A percentile compares a stretch with the other conserved stretches of the same genome.
Conservation (phyloP, 2,888 invertebrate species). For the Coronaproctus castanopsis region DNA sequence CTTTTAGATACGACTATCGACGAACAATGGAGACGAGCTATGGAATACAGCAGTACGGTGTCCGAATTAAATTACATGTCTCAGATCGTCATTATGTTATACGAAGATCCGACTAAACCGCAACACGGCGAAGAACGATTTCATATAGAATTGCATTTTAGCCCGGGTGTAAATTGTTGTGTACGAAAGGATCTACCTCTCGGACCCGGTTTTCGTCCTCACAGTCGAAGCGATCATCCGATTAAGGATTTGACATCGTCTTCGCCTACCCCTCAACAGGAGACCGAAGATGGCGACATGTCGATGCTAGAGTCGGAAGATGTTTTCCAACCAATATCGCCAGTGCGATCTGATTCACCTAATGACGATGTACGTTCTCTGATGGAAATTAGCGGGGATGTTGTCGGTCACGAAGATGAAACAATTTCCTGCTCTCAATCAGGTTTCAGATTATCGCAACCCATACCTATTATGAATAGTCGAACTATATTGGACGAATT, state of each 20-base stretch:
- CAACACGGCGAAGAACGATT: conserved; percentile 76
- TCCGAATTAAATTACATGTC: conserved; percentile 99
- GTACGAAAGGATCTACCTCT: conserved; percentile 84
- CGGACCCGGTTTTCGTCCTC: conserved; percentile 80
- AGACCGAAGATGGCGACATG: conserved; percentile 12
- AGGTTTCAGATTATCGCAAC: conserved; percentile 10
- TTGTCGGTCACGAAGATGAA: too few relatives aligned
- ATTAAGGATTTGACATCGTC: conserved; percentile 12
- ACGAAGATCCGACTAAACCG: conserved; percentile 95
- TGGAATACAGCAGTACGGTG: conserved; percentile 95
- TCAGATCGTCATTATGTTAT: conserved; percentile 94
- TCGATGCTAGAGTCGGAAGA: conserved; percentile 7
- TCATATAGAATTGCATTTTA: conserved; percentile 96
- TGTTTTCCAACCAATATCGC: conserved; percentile 10
- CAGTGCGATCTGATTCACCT: conserved; percentile 6
- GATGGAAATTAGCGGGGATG: background rate
- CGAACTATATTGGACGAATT: background rate
- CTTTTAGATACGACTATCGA: conserved; percentile 48
- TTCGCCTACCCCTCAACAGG: conserved; percentile 11
- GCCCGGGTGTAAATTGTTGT: conserved; percentile 92
- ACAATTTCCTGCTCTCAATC: conserved; percentile 5
- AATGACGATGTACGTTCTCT: conserved; percentile 4
- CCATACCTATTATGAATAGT: conserved; percentile 10
- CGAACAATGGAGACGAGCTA: conserved; percentile 94
- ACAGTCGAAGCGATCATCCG: conserved; percentile 56